Conservation (phyloP, 2,113 vertebrate species). For the Macaca nemestrina region DNA sequence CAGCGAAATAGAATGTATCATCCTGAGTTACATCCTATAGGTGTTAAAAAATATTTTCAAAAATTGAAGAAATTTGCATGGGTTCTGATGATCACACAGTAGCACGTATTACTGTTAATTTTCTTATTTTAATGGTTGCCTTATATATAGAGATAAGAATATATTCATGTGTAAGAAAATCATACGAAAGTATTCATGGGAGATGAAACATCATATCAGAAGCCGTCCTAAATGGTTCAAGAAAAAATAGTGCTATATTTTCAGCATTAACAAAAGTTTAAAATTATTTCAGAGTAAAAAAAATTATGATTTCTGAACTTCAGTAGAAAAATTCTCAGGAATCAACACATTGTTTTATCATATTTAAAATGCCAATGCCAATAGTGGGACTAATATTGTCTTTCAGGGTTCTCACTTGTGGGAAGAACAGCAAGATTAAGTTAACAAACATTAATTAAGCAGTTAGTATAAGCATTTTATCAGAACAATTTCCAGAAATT, state of each 20-base stretch:
- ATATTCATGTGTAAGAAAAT: neutral
- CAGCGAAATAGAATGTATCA: neutral
- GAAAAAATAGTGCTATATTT: neutral
- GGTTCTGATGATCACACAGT: neutral
- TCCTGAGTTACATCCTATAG: neutral
- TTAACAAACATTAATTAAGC: neutral
- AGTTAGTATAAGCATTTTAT: neutral
- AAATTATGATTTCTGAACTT: neutral
- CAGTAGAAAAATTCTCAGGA: neutral
- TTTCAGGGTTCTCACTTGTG: neutral
- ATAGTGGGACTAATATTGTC: neutral
- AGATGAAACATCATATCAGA: neutral
- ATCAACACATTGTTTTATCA: neutral
- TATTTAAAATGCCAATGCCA: neutral
- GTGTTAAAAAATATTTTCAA: neutral
- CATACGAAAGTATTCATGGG: neutral
- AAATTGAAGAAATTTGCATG: neutral
- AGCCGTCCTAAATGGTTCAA: neutral
- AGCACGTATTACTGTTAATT: neutral
- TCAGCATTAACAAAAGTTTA: neutral
- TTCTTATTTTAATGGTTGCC: neutral
- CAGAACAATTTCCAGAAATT: neutral
- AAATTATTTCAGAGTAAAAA: neutral
- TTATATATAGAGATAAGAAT: neutral
- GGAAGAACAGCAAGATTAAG: neutral